Conservation (phyloP, 2,113 vertebrate genomes). For the Ellobius talpinus region DNA sequence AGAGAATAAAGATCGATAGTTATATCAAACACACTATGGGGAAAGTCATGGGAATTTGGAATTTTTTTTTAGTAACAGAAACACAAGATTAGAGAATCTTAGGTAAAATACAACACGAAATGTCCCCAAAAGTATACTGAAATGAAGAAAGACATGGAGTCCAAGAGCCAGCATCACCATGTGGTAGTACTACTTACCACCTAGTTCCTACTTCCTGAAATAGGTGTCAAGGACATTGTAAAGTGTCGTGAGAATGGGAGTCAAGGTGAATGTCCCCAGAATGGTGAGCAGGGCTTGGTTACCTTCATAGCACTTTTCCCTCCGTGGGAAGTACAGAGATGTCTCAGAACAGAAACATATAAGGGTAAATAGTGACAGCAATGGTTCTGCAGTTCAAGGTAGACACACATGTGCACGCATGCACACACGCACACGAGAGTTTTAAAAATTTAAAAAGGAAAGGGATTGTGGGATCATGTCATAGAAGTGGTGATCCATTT, state of each 20-base stretch:
- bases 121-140: neutral
- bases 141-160: constrained; percentile 14
- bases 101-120: neutral
- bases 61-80: neutral
- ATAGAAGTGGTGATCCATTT: neutral
- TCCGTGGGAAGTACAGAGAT: neutral
- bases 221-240: neutral
- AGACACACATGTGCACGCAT: too few species aligned
- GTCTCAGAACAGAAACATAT: neutral
- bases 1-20: neutral
- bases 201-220: neutral
- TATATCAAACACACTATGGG: neutral
- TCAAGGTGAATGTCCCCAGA: neutral
- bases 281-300: neutral
- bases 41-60: neutral
- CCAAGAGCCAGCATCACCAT: neutral
- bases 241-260: neutral
- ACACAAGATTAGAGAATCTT: neutral
- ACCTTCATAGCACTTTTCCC: neutral
- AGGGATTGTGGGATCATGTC: neutral
- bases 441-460: neutral
- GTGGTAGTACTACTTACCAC: too few species aligned
- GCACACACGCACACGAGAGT: neutral
- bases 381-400: neutral
- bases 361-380: neutral